Conservation (phyloP, 2,113 vertebrate genomes). For the Gallinago jamesoni region DNA sequence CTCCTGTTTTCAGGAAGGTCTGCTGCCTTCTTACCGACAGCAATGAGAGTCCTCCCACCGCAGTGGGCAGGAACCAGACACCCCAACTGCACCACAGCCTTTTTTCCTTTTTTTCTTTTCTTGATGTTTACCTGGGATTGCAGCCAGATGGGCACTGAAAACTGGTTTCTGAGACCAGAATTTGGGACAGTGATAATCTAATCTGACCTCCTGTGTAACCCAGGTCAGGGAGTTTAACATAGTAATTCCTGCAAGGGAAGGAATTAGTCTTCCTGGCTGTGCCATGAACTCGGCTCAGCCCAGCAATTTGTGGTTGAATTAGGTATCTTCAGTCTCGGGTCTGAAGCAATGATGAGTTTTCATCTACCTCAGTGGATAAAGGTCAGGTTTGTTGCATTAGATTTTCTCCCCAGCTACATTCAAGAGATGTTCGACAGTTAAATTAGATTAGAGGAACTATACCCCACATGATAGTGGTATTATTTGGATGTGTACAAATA, state of each 20-base stretch:
- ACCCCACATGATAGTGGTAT: not conserved
- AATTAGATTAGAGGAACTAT: not conserved
- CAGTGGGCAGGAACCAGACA: not conserved
- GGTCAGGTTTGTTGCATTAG: not conserved
- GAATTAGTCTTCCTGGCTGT: constrained; percentile 11
- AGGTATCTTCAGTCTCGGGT: not conserved
- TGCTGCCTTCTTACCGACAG: not conserved
- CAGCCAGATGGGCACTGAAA: constrained; percentile 28
- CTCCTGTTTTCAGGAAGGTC: not conserved
- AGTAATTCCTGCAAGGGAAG: constrained; percentile 14
- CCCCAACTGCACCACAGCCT: accelerated
- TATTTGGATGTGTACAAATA: not conserved
- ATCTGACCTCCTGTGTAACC: constrained; percentile 28
- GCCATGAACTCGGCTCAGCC: not conserved
- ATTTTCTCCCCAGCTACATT: not conserved
- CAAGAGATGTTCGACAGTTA: not conserved
- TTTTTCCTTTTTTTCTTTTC: not conserved
- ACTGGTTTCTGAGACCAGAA: constrained; percentile 11
- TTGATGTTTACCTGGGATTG: constrained; percentile 20
- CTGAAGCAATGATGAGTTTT: constrained; percentile 9
- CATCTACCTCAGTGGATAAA: not conserved
- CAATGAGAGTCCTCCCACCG: not conserved
- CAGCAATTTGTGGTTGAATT: constrained; percentile 45
- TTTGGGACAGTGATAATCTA: constrained; percentile 12
- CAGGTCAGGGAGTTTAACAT: constrained; percentile 37